Percentiles rank a stretch among this genome's conserved stretches.
Evolutionary conservation across 2,888 invertebrate species (phyloP).

Genomic region (Pterobdella sp.): DNA sequence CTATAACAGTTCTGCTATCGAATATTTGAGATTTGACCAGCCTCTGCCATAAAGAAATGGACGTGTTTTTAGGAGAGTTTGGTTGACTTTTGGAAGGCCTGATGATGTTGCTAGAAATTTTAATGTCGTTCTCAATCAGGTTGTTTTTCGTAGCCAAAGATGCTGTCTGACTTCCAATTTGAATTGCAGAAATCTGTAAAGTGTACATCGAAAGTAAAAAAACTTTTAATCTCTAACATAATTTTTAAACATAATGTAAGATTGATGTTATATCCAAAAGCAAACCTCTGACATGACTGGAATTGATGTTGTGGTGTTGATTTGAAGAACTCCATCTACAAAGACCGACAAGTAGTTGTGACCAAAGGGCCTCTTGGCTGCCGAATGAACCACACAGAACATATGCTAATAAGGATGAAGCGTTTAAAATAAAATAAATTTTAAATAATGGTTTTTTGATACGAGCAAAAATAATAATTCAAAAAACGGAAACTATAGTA

Average conservation of each 20-base stretch:
- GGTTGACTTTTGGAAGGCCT: neutral
- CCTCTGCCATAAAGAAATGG: neutral
- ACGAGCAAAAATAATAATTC: too few species aligned
- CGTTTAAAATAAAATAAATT: too few species aligned
- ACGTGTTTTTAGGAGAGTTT: neutral
- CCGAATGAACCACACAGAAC: slow-evolving; percentile 54
- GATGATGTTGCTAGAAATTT: neutral
- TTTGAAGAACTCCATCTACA: slow-evolving; percentile 57
- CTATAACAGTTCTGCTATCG: neutral
- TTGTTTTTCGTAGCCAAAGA: neutral
- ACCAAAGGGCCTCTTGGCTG: slow-evolving; percentile 56
- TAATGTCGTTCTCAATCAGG: neutral
- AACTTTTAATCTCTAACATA: too few species aligned
- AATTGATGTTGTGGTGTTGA: slow-evolving; percentile 57
- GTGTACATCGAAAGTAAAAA: too few species aligned
- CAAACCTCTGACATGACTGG: slow-evolving; percentile 57
- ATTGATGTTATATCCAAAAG: too few species aligned
- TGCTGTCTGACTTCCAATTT: neutral
- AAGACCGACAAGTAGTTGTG: slow-evolving; percentile 59
- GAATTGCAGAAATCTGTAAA: neutral
- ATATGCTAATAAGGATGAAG: slow-evolving; percentile 55
- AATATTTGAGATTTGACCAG: neutral
- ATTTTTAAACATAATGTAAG: too few species aligned
- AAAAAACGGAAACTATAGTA: too few species aligned
- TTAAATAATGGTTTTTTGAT: too few species aligned